These are phyloP conservation scores for Palythoa caribaeorum DNA, from an alignment of 92 coral and sea anemone species.

Conservation along the genomic window DNA sequence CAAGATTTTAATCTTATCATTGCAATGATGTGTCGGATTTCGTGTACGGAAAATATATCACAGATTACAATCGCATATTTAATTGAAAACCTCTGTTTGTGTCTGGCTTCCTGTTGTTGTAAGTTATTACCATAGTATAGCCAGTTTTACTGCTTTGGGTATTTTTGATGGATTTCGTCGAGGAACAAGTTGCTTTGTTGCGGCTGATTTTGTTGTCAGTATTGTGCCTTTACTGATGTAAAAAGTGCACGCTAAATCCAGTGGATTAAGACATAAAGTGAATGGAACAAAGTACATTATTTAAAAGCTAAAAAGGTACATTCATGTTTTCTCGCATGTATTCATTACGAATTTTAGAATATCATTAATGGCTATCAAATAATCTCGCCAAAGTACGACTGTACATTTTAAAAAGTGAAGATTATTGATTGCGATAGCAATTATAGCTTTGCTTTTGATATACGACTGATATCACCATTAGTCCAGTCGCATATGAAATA, in stretches of 20 bases:
- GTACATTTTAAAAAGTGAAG: too few species aligned
- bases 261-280: neutral
- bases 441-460: too few species aligned
- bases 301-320: neutral
- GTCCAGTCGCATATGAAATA: too few species aligned
- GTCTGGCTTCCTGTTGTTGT: neutral
- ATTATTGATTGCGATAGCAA: too few species aligned
- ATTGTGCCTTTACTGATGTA: neutral
- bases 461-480: too few species aligned
- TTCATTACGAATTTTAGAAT: neutral
- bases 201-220: neutral
- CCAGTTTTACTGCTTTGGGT: neutral
- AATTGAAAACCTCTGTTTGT: neutral
- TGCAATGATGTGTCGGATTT: neutral
- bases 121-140: neutral
- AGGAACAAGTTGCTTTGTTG: neutral
- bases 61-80: neutral
- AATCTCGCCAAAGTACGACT: neutral
- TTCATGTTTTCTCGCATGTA: neutral
- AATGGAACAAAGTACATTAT: neutral
- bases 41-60: neutral
- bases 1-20: neutral
- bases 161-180: neutral
- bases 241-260: neutral
- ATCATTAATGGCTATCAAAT: neutral